Base-by-base conservation (phyloP, 2,113 vertebrate species). In the Antigone vipio region DNA sequence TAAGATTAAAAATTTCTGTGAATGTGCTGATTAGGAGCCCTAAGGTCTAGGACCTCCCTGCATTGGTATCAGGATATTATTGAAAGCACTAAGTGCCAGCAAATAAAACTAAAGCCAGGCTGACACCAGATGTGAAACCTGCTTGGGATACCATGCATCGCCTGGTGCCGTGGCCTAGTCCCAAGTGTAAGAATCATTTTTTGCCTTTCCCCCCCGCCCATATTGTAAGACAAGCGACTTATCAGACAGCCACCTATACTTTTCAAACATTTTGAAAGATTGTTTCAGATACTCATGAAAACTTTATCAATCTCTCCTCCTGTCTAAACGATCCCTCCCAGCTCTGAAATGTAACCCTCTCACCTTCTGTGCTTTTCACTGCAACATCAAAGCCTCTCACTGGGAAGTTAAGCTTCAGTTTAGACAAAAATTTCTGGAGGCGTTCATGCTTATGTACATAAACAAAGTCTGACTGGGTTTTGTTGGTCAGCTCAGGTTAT, bases 341-440 rank as follows among this genome's bases (percentile, higher is more conserved):
- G n/a, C 53, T 89, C 40, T 71, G 73, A 89, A 26, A 72, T 0
- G 0, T n/a, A 89, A 75, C 45, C 50, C 9, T 79, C 50, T 87
- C 66, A 89, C 67, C 58, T 94, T 91, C 49, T 88, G 16, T 91
- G 58, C 89, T 95, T 87, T 95, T 69, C 77, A 55, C 23, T 24
- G 6, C 15, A 2, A 63, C n/a, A 81, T 62, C 50, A 68, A 52
- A 91, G 87, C 58, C 16, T 91, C 71, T 92, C 42, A 20, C 66
- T 32, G 56, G 52, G 79, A 92, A 87, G 69, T 79, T 75, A 89
- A 90, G 27, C 68, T 92, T 91, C 77, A 82, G 26, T 79, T 91
- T 45, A 92, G 58, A 62, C 23, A 92, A 90, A 80, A 77, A 69
- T 30, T 73, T 80, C 47, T 42, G 32, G 42, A 81, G 50, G 5